Evolutionary conservation across 2,113 vertebrate genomes (phyloP), one percentile per base, ranked within the genome.

Genomic region (Odocoileus virginianus): DNA sequence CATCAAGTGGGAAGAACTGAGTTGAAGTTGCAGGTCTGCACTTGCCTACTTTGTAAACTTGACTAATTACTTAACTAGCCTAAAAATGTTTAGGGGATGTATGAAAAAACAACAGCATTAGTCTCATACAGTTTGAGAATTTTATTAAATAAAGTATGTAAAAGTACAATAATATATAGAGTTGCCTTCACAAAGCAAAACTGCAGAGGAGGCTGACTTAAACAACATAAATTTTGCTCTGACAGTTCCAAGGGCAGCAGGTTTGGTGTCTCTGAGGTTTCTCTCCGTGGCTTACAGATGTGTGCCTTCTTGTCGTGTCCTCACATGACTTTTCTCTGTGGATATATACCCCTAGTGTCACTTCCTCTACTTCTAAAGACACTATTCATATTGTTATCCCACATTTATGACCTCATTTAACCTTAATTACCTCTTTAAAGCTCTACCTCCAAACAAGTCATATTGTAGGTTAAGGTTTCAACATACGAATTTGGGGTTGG

Each of bases 331-430:
- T 84, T 82, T 11, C 58, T 67, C 57, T 50, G 16, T 55, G 60
- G 2, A 4, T 28, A 13, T 1, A 7, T 76, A 16, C 3, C 6
- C 5, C 1, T 36, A 36, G 19, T 16, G 9, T 47, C 45, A 36
- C 19, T 40, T 61, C 58, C 40, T 58, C 33, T 87, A 57, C 27
- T 50, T 40, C 21, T 45, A 67, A 87, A 16, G 45, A 45, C 15
- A 76, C 21, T 50, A 55, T 23, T 55, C 47, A 45, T 50, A 25
- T n/a, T 13, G 36, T 55, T 45, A 57, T 10, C 11, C n/a, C 16
- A 55, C 36, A 40, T 28, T 82, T 76, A 45, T 57, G 67, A 71
- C 36, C 58, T 83, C 17, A 15, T 15, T 83, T 57, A 36, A 71
- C 16, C 16, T 47, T 57, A 47, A 71, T 9, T 79, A 23, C 40